Conservation (phyloP, 2,113 vertebrate species). For the Tetrax tetrax region DNA sequence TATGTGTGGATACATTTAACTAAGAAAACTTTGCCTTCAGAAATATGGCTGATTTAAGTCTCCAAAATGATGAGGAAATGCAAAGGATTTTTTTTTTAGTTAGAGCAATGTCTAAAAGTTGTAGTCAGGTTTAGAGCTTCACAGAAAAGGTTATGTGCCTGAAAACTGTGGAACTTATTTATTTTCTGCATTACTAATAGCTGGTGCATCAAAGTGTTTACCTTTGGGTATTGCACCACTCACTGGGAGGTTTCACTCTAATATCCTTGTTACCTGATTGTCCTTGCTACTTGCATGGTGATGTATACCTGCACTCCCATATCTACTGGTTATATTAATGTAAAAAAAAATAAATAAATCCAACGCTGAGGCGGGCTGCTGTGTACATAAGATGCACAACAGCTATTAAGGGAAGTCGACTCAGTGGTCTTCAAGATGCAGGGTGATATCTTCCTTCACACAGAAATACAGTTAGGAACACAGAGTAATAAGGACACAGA, state of each 20-base stretch:
- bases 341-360: not conserved
- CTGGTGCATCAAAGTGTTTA: not conserved
- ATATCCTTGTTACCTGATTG: not conserved
- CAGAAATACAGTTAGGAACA: not conserved
- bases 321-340: not conserved
- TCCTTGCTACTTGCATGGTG: too few species aligned
- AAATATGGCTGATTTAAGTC: not conserved
- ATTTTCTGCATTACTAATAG: not conserved
- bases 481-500: not conserved
- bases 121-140: not conserved
- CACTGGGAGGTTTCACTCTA: not conserved
- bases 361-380: not conserved
- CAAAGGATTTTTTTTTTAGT: accelerated
- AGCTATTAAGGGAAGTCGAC: not conserved
- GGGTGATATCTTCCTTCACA: not conserved
- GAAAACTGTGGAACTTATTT: not conserved
- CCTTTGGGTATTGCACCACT: not conserved
- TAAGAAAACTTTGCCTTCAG: not conserved
- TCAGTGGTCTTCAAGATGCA: not conserved
- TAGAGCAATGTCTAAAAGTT: not conserved
- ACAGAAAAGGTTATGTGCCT: not conserved
- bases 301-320: not conserved
- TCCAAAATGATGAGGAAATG: not conserved
- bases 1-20: not conserved
- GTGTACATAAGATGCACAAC: not conserved